Evolutionary conservation across 2,113 vertebrate genomes (phyloP).

Genomic region (Bujurquina vittata): DNA sequence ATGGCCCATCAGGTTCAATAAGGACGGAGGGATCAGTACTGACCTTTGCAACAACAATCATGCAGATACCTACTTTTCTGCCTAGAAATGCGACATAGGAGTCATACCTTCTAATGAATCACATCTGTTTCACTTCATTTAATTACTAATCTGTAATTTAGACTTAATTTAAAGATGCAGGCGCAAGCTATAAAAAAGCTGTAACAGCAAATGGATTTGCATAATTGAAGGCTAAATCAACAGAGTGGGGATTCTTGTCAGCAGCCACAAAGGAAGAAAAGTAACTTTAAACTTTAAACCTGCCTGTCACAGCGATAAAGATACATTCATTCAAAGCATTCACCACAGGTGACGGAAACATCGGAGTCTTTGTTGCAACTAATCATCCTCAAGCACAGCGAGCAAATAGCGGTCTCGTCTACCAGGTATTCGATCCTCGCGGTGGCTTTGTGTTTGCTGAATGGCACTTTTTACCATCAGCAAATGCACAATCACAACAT

Average conservation of each 20-base stretch:
- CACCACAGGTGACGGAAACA: background rate
- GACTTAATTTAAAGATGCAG: background rate
- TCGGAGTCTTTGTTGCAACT: background rate
- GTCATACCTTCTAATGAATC: background rate
- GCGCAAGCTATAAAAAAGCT: background rate
- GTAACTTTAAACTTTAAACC: background rate
- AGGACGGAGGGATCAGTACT: slow-evolving; percentile 25
- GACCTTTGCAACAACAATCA: slow-evolving; percentile 58
- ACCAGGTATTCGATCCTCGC: background rate
- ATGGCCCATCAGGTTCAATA: slow-evolving; percentile 68
- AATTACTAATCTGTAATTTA: background rate
- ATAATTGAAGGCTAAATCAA: background rate
- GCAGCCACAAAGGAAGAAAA: background rate
- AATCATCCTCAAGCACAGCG: background rate
- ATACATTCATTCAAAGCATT: background rate
- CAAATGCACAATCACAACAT: slow-evolving; percentile 45
- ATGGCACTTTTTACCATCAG: background rate
- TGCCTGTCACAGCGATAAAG: background rate
- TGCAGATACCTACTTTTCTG: slow-evolving; percentile 8
- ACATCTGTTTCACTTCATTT: background rate
- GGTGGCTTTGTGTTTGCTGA: slow-evolving; percentile 6
- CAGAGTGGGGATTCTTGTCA: background rate
- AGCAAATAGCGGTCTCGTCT: background rate
- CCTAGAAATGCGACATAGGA: background rate
- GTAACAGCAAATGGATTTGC: background rate